These are phyloP conservation scores for Sebastes reedi DNA, from an alignment of 2,797 vertebrate species.

Conservation along the genomic window DNA sequence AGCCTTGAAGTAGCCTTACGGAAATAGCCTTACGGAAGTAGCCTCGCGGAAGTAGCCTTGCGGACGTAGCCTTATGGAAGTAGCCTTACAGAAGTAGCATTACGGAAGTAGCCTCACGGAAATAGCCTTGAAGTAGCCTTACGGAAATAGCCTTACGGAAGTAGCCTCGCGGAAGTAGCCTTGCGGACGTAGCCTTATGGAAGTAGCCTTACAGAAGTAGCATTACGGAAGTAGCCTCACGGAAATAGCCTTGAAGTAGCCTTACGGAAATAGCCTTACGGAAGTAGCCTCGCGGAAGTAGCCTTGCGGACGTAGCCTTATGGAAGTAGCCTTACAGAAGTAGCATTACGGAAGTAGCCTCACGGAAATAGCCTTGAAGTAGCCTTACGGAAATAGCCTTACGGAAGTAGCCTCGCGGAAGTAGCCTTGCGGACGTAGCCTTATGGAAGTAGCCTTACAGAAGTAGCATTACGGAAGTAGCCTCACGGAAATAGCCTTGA, in stretches of 20 bases:
- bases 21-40: no score
- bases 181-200: fast-evolving
- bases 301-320: fast-evolving
- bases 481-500: fast-evolving
- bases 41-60: no score
- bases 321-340: fast-evolving
- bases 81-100: fast-evolving
- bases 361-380: no score
- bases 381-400: fast-evolving
- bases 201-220: fast-evolving
- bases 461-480: no score
- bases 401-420: no score
- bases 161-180: no score
- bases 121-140: fast-evolving
- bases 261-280: no score
- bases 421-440: no score
- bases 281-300: fast-evolving
- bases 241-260: no score
- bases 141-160: fast-evolving
- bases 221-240: fast-evolving
- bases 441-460: fast-evolving
- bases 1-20: no score
- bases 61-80: fast-evolving
- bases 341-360: fast-evolving
- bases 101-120: fast-evolving